Evolutionary conservation across 2,113 vertebrate genomes (phyloP), one percentile per base, ranked within the genome.

Genomic region (Galbula dea): DNA sequence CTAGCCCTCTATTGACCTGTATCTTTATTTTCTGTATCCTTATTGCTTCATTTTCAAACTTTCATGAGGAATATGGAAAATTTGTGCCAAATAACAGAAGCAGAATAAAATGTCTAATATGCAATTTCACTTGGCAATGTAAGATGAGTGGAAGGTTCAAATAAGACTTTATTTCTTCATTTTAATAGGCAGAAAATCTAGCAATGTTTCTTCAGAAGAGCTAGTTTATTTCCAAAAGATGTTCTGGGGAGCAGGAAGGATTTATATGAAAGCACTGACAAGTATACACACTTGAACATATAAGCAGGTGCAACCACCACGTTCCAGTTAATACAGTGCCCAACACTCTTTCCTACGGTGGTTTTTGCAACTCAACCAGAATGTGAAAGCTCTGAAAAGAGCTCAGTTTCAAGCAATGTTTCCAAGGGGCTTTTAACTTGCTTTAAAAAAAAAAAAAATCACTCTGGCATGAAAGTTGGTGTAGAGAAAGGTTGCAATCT

Each of bases 401-500:
- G n/a, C 62, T 91, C 34, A 8, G 10, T 74, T 90, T 95, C 67
- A 88, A 95, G 45, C 66, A 52, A 8, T 30, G 34, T 71, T 95
- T 94, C 86, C 68, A 43, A 88, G 21, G 45, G 46, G 15, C 21
- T 89, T 63, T 86, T 71, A 89, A 45, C 36, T 58, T 59, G 3
- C 14, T 21, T 72, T 7, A 34, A 68, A 68, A 92, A 78, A 83
- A 91, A 65, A 87, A 77, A 72, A 93, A 85, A 69, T 80, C 58
- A 77, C 32, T 87, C 37, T 92, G 34, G 18, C 54, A 52, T 93
- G 84, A 77, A 77, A 84, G 34, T 76, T 93, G 92, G 34, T 82
- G 82, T 89, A 75, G 89, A 86, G 89, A 83, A 94, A 90, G 52
- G 86, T 89, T 86, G 39, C 58, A 83, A 39, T 30, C 37, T 77